Base-by-base conservation (phyloP, 23 tunicate genomes). In the Ascidia mentula region DNA sequence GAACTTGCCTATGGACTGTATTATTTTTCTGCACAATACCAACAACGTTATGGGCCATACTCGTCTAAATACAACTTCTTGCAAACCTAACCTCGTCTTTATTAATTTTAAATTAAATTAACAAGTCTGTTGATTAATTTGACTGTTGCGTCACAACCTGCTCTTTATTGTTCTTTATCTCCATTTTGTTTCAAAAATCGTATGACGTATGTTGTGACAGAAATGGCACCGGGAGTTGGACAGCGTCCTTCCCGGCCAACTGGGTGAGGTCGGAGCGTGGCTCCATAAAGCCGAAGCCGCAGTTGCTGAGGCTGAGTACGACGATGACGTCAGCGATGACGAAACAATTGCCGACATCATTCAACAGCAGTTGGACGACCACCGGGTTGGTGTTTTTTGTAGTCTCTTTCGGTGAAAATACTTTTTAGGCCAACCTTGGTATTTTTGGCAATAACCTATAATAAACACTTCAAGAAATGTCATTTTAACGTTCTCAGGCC, bases 191-290 rank as follows among this genome's bases (percentile, higher is more conserved):
- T n/a, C n/a, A n/a, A n/a, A n/a, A n/a, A n/a, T n/a, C n/a, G n/a
- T n/a, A n/a, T n/a, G n/a, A n/a, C n/a, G n/a, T n/a, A n/a, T n/a
- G n/a, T 53, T 53, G 22, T 5, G 24, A 53, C 65, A 53, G 65
- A 53, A 53, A 9, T 93, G 98, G 98, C 86, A 81, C 37, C 84
- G 84, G 30, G 93, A 88, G 74, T 83, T 93, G 15, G 98, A 93
- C 87, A 84, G 93, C 45, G 46, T 87, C 18, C 72, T 93, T 40
- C 98, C 98, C 39, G 98, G 98, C 5, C 93, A 88, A 40, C 88
- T 93, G 7, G 98, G 98, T 0, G 85, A 84, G 22, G 84, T 79
- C 71, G 97, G 84, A 0, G 75, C 89, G 0, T 92, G 97, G 97
- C 82, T 92, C 0, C 97, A 92, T 42, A 78, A 82, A 1, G 92